Evolutionary conservation across 1,140 invertebrate genomes (phyloP), one percentile per base, ranked within the genome.

Genomic region (Idris sp.): DNA sequence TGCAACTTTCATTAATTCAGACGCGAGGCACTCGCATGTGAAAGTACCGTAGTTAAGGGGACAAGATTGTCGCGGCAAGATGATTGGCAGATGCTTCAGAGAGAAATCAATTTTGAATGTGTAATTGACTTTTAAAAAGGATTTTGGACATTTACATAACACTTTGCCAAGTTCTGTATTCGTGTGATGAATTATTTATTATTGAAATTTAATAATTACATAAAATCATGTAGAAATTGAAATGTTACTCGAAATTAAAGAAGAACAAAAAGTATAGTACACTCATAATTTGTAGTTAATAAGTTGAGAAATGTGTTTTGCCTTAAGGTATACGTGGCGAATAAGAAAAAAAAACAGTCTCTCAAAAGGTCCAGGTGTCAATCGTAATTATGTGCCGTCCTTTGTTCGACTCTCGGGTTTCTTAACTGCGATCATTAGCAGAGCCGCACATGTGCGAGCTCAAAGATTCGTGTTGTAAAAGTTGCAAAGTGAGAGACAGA

Each of bases 371-470:
- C 35, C 41, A 69, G 54, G 67, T 59, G 61, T 74, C 64, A 73
- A 77, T 67, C 59, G 65, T 54, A 74, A 64, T 69, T 68, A 74
- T 56, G 53, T 36, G 35, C 62, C 38, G 31, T 67, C 56, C 56
- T 74, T 74, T 74, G 71, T 74, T 74, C 46, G 61, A 25, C 46
- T 56, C 36, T 61, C 36, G 62, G 72, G 62, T 65, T 74, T 74
- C 74, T 77, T 79, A 79, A 80, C 78, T 73, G 77, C 58, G 36
- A 72, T 80, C 76, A 65, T 76, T 74, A 74, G 64, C 56, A 56
- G 68, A 38, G 36, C 51, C 16, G 64, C 72, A 62, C 31, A 58
- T 74, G 56, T 59, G 54, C 58, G 59, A 25, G 59, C 10, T 35
- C n/a, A n/a, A n/a, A n/a, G 48, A 64, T 51, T 19, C 58, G 19